A percentile compares a stretch with the other conserved stretches of the same genome.
These are phyloP conservation scores for Pristis pectinata DNA, from an alignment of 2,797 vertebrate species.

Conservation along the genomic window DNA sequence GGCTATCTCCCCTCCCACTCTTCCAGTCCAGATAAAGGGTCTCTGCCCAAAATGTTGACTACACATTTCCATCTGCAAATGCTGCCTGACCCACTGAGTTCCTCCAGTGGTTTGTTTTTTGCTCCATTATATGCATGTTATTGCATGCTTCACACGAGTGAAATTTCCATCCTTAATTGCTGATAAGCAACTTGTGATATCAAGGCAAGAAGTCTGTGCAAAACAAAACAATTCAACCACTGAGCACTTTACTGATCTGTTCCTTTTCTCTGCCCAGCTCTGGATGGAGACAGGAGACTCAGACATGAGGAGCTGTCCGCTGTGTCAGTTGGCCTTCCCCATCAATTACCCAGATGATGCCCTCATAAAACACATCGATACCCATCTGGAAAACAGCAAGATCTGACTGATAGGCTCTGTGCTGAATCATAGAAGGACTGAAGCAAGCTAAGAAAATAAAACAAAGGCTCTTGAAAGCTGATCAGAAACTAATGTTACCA, in stretches of 20 bases:
- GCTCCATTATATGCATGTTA: too few species aligned
- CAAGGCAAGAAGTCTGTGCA: not conserved
- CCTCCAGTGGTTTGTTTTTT: too few species aligned
- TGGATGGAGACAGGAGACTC: slow-evolving; percentile 95
- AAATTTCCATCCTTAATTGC: not conserved
- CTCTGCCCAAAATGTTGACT: too few species aligned
- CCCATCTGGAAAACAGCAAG: slow-evolving; percentile 97
- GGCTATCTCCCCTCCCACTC: too few species aligned
- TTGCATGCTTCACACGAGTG: too few species aligned
- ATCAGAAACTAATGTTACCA: not conserved
- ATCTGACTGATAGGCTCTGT: slow-evolving; percentile 56
- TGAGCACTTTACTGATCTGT: not conserved
- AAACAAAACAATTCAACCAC: not conserved
- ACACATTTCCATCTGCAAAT: too few species aligned
- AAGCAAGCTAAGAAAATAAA: not conserved
- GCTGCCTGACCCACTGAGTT: too few species aligned
- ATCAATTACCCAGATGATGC: slow-evolving; percentile 89
- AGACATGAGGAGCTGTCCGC: slow-evolving; percentile 87
- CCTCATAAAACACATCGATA: slow-evolving; percentile 97
- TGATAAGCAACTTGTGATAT: not conserved
- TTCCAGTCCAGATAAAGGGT: too few species aligned
- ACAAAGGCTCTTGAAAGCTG: not conserved
- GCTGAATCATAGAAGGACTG: not conserved
- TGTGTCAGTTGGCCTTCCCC: slow-evolving; percentile 92
- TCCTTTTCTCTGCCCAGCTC: slow-evolving; percentile 60